Percentiles rank a stretch among this genome's conserved stretches.
Conservation (phyloP, 2,888 invertebrate genomes). For the Hydriomena furcata region DNA sequence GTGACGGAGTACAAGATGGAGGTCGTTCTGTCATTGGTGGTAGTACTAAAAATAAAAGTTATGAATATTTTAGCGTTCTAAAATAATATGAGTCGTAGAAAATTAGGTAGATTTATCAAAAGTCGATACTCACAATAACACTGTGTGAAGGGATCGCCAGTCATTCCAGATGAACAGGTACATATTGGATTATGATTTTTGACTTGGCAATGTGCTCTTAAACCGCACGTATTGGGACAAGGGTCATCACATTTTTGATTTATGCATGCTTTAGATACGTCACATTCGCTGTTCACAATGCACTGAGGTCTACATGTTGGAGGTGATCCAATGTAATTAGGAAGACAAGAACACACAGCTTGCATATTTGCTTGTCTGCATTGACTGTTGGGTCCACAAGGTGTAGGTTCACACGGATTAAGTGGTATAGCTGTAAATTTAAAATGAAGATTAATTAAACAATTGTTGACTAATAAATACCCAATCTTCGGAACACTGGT, state of each 20-base stretch:
- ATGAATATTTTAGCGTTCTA: neutral
- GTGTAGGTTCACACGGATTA: slow-evolving; percentile 92
- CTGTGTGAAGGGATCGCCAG: slow-evolving; percentile 93
- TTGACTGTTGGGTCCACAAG: slow-evolving; percentile 94
- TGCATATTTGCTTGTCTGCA: slow-evolving; percentile 91
- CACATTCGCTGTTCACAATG: slow-evolving; percentile 93
- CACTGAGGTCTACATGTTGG: slow-evolving; percentile 93
- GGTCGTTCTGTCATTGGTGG: slow-evolving; percentile 84
- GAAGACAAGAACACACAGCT: slow-evolving; percentile 93
- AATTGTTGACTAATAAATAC: neutral
- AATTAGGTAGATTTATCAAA: neutral
- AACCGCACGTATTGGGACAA: slow-evolving; percentile 94
- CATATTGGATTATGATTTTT: slow-evolving; percentile 95
- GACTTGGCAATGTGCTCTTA: slow-evolving; percentile 91
- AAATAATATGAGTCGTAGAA: neutral
- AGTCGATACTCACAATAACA: slow-evolving; percentile 86
- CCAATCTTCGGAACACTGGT: too few species aligned
- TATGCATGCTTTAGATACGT: slow-evolving; percentile 91
- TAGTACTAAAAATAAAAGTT: slow-evolving; percentile 51
- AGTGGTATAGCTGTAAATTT: slow-evolving; percentile 70
- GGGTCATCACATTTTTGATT: slow-evolving; percentile 94
- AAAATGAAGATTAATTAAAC: slow-evolving; percentile 4
- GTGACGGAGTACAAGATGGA: slow-evolving; percentile 91
- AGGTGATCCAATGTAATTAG: slow-evolving; percentile 90
- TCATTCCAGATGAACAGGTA: slow-evolving; percentile 92